phyloP scores from a whole-genome alignment of 2,797 vertebrate species.

The Cygnus olor region DNA sequence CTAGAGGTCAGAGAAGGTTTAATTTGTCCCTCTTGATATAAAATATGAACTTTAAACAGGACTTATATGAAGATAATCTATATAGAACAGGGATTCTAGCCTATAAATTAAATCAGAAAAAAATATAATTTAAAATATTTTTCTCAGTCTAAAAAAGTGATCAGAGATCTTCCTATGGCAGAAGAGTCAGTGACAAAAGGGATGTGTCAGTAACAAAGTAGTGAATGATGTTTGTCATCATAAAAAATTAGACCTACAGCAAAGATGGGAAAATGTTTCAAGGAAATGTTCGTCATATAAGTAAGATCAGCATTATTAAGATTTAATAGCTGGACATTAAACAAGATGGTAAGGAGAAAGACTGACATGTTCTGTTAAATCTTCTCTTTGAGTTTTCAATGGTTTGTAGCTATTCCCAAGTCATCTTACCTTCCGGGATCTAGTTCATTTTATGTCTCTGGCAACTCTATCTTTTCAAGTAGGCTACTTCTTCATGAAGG shows the following conservation, averaged over 20 bases:
- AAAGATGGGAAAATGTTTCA: background rate
- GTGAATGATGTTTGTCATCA: background rate
- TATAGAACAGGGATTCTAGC: background rate
- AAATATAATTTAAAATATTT: background rate
- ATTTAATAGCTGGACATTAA: background rate
- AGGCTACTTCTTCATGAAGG: background rate
- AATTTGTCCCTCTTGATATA: background rate
- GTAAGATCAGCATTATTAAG: background rate
- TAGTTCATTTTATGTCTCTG: background rate
- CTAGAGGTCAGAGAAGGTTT: background rate
- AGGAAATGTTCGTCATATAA: background rate
- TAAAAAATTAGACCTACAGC: background rate
- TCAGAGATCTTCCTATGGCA: background rate
- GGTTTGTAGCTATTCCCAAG: background rate
- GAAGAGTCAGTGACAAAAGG: background rate
- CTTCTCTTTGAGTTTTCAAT: background rate
- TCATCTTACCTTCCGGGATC: background rate
- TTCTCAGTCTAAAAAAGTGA: background rate
- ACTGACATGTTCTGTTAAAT: background rate
- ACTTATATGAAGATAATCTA: background rate
- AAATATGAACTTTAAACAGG: background rate
- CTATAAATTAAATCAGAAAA: background rate
- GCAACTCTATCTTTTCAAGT: background rate
- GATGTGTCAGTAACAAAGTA: background rate
- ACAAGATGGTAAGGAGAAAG: background rate